Conservation (phyloP, 2,797 vertebrate genomes). For the Clarias pachynema region DNA sequence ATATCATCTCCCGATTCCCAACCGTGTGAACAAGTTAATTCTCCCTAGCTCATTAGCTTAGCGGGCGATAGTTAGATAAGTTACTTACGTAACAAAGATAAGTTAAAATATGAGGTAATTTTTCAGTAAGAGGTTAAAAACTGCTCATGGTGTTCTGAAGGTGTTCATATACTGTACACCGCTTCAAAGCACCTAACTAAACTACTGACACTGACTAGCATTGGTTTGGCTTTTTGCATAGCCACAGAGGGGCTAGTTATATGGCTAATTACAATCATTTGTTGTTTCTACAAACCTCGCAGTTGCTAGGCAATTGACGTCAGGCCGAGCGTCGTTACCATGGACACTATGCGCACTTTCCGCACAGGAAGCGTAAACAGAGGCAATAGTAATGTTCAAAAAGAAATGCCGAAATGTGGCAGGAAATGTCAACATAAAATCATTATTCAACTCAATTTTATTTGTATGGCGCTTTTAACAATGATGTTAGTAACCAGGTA, state of each 20-base stretch:
- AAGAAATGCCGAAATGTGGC: not conserved
- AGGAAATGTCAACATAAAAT: not conserved
- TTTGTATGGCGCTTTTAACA: too few species aligned
- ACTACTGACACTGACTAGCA: not conserved
- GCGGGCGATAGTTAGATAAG: not conserved
- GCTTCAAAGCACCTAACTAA: not conserved
- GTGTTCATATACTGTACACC: not conserved
- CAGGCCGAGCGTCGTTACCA: slow-evolving; percentile 54
- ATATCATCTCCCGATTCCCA: slow-evolving; percentile 31
- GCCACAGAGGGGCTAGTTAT: not conserved
- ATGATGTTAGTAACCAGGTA: not conserved
- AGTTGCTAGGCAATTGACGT: slow-evolving; percentile 48
- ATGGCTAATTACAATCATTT: slow-evolving; percentile 32
- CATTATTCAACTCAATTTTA: too few species aligned
- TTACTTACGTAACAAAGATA: not conserved
- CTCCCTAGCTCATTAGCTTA: not conserved
- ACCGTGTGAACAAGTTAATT: not conserved
- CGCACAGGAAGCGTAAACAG: not conserved
- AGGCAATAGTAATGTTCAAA: not conserved
- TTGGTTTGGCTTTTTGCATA: not conserved
- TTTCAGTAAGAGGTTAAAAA: too few species aligned
- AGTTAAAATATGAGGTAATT: not conserved
- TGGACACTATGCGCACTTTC: slow-evolving; percentile 43
- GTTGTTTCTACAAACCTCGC: slow-evolving; percentile 29
- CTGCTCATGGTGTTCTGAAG: not conserved